Conservation (phyloP, 2,113 vertebrate species). For the Mus spicilegus region DNA sequence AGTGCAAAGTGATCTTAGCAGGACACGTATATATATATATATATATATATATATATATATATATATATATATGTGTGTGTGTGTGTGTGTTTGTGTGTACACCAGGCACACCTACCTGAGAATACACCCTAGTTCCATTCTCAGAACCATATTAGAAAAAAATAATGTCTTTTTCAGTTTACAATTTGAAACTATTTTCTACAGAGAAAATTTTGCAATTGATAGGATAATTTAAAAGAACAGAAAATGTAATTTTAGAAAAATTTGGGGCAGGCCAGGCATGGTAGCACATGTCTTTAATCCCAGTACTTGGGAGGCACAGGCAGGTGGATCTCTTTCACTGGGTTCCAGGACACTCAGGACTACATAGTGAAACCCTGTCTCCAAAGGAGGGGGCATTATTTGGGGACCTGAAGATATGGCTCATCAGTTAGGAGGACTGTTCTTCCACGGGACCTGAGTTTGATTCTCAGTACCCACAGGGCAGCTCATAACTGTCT, state of each 20-base stretch:
- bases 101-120: not conserved
- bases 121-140: not conserved
- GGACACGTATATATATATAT: too few relatives aligned
- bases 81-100: too few relatives aligned
- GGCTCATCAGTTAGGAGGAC: not conserved
- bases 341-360: not conserved
- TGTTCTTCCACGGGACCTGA: not conserved
- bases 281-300: not conserved
- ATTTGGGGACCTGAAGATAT: not conserved
- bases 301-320: not conserved
- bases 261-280: not conserved
- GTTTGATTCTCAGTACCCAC: not conserved
- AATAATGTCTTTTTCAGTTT: not conserved
- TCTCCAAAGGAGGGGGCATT: not conserved
- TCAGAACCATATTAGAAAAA: not conserved
- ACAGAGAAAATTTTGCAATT: not conserved
- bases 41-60: too few relatives aligned
- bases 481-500: not conserved
- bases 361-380: not conserved
- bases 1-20: not conserved
- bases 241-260: not conserved
- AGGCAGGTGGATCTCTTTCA: not conserved
- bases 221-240: not conserved
- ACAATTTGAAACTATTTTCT: not conserved
- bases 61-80: too few relatives aligned